Conservation (phyloP, 2,888 invertebrate genomes). For the Orthosia cruda region DNA sequence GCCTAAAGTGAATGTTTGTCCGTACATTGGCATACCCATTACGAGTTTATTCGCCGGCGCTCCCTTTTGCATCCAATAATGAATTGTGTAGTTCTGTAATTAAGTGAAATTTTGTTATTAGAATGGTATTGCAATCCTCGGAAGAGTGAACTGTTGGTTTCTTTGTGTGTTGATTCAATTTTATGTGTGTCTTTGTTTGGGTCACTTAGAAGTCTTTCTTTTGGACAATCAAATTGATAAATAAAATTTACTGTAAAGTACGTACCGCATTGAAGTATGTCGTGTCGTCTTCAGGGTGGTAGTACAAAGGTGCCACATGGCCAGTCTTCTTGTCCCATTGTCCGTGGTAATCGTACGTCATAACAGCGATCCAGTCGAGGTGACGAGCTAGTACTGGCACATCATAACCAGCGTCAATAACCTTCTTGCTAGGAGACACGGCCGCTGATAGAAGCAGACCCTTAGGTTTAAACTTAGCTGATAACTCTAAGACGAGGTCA, state of each 20-base stretch:
- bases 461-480: constrained; percentile 93
- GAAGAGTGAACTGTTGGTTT: neutral
- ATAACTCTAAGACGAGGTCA: constrained; percentile 94
- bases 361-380: constrained; percentile 97
- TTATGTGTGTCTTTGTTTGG: neutral
- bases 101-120: constrained; percentile 11
- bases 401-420: constrained; percentile 97
- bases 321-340: constrained; percentile 98
- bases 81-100: constrained; percentile 95
- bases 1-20: constrained; percentile 95
- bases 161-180: neutral
- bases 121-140: neutral
- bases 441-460: constrained; percentile 95
- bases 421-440: constrained; percentile 97
- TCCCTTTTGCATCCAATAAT: constrained; percentile 97
- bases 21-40: constrained; percentile 97
- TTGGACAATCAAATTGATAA: neutral
- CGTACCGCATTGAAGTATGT: constrained; percentile 96
- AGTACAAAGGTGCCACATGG: constrained; percentile 96
- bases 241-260: neutral
- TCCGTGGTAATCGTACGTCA: constrained; percentile 98
- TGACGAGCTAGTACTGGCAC: constrained; percentile 94
- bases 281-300: constrained; percentile 96
- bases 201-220: neutral
- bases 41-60: constrained; percentile 96